These are phyloP conservation scores for Neogobius melanostomus DNA, from an alignment of 2,113 vertebrate species.

Conservation along the genomic window DNA sequence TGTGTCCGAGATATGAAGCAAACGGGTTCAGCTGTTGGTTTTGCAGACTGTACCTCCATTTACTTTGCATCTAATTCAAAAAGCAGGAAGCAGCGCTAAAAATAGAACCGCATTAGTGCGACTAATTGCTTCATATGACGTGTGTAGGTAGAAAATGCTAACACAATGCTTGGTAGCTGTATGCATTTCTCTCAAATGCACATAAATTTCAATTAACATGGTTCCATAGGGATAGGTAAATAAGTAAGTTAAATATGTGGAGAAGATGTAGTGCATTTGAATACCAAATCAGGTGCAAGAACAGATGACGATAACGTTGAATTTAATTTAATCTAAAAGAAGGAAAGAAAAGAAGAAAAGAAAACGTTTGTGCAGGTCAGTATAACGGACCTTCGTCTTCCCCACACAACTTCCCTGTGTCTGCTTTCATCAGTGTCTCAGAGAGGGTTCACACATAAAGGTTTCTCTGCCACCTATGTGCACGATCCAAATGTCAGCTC, in stretches of 20 bases:
- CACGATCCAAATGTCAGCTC: conserved; percentile 45
- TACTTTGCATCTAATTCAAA: background rate
- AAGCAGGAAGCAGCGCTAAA: background rate
- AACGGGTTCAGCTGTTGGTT: no score
- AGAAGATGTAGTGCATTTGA: no score
- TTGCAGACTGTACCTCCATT: background rate
- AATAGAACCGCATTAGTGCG: background rate
- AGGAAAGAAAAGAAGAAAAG: background rate
- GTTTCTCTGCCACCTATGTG: conserved; percentile 54
- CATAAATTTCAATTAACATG: no score
- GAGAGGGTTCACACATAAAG: conserved; percentile 62
- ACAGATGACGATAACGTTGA: no score
- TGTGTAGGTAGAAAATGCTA: no score
- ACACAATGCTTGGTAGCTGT: no score
- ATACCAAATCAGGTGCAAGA: no score
- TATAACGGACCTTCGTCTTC: background rate
- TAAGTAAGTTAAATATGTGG: no score
- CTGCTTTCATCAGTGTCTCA: conserved; percentile 34
- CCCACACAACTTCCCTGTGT: background rate
- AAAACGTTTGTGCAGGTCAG: background rate
- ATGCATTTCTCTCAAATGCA: no score
- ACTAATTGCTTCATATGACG: background rate
- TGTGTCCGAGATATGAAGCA: no score
- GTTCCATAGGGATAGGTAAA: no score
- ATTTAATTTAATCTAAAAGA: background rate